A percentile compares a stretch with the other conserved stretches of the same genome.
Conservation (phyloP, 2,797 vertebrate genomes). For the Tragelaphus eurycerus region DNA sequence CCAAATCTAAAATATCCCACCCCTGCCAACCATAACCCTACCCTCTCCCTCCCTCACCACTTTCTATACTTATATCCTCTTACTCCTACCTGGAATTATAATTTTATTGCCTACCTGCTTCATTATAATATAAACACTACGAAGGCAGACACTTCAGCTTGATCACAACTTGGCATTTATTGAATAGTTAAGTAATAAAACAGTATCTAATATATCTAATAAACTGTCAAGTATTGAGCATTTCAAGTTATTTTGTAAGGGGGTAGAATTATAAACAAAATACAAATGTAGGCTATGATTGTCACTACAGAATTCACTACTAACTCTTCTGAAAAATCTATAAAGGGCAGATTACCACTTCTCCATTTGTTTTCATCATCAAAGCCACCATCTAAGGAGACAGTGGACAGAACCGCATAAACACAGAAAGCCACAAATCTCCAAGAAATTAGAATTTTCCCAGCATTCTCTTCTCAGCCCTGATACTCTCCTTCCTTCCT, state of each 20-base stretch:
- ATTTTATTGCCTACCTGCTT: background rate
- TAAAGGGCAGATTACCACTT: background rate
- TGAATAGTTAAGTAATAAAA: background rate
- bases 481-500: background rate
- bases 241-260: background rate
- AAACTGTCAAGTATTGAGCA: background rate
- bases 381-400: background rate
- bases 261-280: background rate
- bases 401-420: background rate
- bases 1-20: background rate
- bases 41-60: background rate
- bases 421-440: background rate
- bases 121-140: background rate
- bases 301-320: background rate
- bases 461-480: background rate
- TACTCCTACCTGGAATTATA: background rate
- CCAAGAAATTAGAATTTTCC: background rate
- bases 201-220: background rate
- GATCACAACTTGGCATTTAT: background rate
- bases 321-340: background rate
- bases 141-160: background rate
- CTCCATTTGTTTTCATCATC: background rate
- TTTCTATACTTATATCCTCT: background rate
- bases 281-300: background rate
- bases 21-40: background rate